Evolutionary conservation across 2,797 vertebrate species (phyloP).

Genomic region (Lacerta viridis): DNA sequence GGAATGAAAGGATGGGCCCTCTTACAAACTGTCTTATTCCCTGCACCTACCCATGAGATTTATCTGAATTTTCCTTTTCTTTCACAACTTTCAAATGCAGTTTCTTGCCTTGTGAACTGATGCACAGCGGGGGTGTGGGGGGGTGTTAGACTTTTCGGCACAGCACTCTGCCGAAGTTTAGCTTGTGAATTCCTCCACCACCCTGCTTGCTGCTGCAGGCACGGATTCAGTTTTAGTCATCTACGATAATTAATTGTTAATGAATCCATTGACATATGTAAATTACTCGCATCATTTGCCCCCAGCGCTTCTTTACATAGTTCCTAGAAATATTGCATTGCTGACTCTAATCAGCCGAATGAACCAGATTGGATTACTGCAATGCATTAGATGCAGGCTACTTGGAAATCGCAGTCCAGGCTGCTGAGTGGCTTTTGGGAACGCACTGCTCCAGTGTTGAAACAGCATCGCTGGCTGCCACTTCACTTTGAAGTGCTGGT

Average conservation of each 20-base stretch:
- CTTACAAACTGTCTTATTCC: no score
- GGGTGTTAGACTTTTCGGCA: no score
- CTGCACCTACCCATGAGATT: no score
- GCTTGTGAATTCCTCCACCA: background rate
- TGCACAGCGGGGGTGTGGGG: no score
- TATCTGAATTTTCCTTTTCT: no score
- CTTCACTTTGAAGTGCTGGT: background rate
- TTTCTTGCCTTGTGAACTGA: no score
- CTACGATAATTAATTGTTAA: background rate
- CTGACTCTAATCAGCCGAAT: background rate
- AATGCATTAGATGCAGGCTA: background rate
- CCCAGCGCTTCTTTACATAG: background rate
- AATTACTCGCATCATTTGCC: background rate
- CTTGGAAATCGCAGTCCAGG: background rate
- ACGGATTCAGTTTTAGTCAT: background rate
- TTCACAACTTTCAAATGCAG: no score
- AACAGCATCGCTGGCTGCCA: background rate
- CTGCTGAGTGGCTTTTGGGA: background rate
- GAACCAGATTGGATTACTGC: background rate
- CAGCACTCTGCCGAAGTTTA: no score
- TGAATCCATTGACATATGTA: background rate
- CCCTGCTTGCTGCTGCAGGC: background rate
- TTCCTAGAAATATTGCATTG: background rate
- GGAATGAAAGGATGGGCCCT: no score
- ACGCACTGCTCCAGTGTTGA: background rate